A percentile compares a stretch with the other conserved stretches of the same genome.
Evolutionary conservation across 1,140 invertebrate genomes (phyloP).

Genomic region (Mactra quadrangularis): DNA sequence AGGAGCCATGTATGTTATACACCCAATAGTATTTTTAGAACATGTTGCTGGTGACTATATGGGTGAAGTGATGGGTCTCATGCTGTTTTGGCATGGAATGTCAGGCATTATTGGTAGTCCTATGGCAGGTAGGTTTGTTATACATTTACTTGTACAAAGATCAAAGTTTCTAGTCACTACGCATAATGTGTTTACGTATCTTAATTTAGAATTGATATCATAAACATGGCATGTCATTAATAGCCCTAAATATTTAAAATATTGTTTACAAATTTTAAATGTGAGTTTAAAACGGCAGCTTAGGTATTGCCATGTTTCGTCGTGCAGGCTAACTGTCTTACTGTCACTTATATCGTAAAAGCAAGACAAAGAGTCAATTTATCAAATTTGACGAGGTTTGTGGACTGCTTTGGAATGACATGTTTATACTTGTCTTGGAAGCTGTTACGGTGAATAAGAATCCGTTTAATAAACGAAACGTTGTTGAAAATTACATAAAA

Average conservation of each 20-base stretch:
- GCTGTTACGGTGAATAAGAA: neutral
- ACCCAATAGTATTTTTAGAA: slow-evolving; percentile 9
- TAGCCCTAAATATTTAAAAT: neutral
- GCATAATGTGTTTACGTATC: neutral
- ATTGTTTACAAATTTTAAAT: neutral
- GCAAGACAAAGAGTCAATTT: too few relatives aligned
- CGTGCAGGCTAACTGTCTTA: too few relatives aligned
- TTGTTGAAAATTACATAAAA: neutral
- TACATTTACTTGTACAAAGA: neutral
- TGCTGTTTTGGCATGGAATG: slow-evolving; percentile 12
- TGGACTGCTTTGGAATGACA: too few relatives aligned
- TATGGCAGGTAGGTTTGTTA: neutral
- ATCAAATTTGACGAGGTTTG: too few relatives aligned
- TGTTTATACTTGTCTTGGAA: neutral
- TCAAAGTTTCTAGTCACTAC: neutral
- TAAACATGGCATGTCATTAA: neutral
- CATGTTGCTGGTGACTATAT: slow-evolving; percentile 5
- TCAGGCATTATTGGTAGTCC: slow-evolving; percentile 4
- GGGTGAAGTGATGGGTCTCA: neutral
- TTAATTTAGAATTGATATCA: neutral
- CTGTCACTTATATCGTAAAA: too few relatives aligned
- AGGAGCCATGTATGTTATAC: slow-evolving; percentile 14
- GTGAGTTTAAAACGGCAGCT: neutral
- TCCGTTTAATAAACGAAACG: neutral
- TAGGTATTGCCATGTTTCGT: neutral